phyloP scores from a whole-genome alignment of 2,113 vertebrate species.

The Riparia riparia region DNA sequence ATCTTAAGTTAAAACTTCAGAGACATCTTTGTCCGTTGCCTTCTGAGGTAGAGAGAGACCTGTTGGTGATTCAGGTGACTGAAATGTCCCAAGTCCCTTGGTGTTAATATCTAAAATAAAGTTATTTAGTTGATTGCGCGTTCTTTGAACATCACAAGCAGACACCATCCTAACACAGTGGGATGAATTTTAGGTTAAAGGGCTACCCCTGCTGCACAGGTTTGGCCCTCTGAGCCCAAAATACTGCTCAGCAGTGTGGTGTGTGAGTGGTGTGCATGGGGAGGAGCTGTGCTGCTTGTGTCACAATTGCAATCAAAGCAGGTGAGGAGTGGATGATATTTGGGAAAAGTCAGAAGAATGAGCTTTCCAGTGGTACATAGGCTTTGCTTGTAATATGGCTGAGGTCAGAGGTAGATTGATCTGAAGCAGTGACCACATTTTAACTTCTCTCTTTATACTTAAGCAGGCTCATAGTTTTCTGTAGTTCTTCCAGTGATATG shows the following conservation, averaged over 20 bases:
- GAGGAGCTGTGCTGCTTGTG: neutral
- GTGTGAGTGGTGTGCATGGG: fast-evolving
- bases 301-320: neutral
- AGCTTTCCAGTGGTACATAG: neutral
- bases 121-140: fast-evolving
- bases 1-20: neutral
- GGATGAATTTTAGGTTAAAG: neutral
- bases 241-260: neutral
- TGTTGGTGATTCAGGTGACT: neutral
- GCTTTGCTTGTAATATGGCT: neutral
- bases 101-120: neutral
- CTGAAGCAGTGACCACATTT: neutral
- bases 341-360: neutral
- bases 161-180: neutral
- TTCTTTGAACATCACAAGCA: neutral
- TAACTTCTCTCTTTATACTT: neutral
- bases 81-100: neutral
- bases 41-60: neutral
- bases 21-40: neutral
- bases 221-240: neutral
- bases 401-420: neutral
- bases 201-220: neutral
- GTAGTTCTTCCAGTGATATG: neutral
- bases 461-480: neutral
- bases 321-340: neutral